Evolutionary conservation across 2,888 invertebrate genomes (phyloP).

Genomic region (Conus canariensis): DNA sequence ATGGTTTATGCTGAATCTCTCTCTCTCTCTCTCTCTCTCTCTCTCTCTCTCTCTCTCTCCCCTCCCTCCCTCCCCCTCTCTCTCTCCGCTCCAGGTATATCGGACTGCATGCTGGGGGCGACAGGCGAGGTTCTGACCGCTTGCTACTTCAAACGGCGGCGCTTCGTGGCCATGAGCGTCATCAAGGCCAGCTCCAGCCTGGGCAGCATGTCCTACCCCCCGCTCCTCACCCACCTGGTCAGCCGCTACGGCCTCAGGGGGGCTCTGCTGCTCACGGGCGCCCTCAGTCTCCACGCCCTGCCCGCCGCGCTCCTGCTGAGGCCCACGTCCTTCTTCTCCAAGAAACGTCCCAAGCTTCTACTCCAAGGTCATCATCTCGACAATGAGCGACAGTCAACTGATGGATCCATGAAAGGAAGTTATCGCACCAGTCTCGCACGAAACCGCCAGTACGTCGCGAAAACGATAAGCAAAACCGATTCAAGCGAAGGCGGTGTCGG

Average conservation of each 20-base stretch:
- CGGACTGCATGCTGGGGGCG: slow-evolving; percentile 2
- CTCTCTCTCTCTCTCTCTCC: not conserved
- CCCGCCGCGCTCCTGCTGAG: slow-evolving; percentile 17
- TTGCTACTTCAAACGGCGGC: slow-evolving; percentile 20
- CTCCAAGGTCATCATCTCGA: no score
- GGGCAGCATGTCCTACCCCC: not conserved
- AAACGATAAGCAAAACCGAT: no score
- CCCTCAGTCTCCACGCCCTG: not conserved
- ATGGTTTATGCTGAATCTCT: no score
- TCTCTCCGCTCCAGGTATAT: not conserved
- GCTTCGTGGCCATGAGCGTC: slow-evolving; percentile 6
- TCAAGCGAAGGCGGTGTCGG: no score
- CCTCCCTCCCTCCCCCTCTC: not conserved
- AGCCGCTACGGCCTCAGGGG: slow-evolving; percentile 5
- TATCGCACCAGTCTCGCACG: no score
- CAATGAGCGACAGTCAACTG: no score
- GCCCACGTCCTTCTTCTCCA: not conserved
- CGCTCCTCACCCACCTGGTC: slow-evolving; percentile 17
- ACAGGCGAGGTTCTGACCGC: slow-evolving; percentile 29
- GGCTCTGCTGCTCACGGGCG: slow-evolving; percentile 15
- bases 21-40: no score
- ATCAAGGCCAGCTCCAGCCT: slow-evolving; percentile 13
- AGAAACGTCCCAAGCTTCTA: not conserved
- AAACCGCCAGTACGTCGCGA: no score
- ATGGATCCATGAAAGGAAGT: no score